Conservation (phyloP, 2,888 invertebrate species). For the Brachycybe producta region DNA sequence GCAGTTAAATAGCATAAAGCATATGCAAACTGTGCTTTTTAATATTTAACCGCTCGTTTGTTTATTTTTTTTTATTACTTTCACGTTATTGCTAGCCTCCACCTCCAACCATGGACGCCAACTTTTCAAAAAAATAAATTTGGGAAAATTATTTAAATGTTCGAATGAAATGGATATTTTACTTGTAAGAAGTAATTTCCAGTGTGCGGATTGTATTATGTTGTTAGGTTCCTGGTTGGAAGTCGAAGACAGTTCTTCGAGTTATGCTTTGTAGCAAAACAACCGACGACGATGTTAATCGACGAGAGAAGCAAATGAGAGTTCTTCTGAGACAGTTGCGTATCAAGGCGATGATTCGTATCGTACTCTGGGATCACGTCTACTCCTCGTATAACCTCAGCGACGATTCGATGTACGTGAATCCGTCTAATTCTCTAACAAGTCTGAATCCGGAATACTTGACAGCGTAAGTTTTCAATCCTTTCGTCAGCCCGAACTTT, state of each 20-base stretch:
- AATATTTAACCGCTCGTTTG: no score
- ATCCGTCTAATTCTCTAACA: no score
- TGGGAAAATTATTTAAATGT: no score
- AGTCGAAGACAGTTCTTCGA: slow-evolving; percentile 60
- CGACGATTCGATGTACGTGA: not conserved
- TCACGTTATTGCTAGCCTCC: no score
- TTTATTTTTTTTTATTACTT: no score
- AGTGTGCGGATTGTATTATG: slow-evolving; percentile 1
- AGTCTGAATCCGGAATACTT: slow-evolving; percentile 25
- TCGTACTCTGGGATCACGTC: slow-evolving; percentile 41
- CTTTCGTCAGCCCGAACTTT: not conserved
- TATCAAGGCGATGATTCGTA: slow-evolving; percentile 65
- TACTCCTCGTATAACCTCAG: slow-evolving; percentile 21
- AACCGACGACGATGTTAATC: slow-evolving; percentile 26
- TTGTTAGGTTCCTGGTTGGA: slow-evolving; percentile 59
- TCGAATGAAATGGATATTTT: no score
- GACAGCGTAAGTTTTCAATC: slow-evolving; percentile 21
- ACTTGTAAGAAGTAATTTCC: no score
- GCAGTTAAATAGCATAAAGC: no score
- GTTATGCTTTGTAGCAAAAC: slow-evolving; percentile 63
- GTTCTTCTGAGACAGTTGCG: slow-evolving; percentile 64
- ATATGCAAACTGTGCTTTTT: no score
- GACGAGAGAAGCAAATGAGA: slow-evolving; percentile 34
- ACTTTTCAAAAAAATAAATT: no score
- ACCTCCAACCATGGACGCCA: no score